These are phyloP conservation scores for Helostoma temminkii DNA, from an alignment of 2,797 vertebrate genomes.

Conservation along the genomic window DNA sequence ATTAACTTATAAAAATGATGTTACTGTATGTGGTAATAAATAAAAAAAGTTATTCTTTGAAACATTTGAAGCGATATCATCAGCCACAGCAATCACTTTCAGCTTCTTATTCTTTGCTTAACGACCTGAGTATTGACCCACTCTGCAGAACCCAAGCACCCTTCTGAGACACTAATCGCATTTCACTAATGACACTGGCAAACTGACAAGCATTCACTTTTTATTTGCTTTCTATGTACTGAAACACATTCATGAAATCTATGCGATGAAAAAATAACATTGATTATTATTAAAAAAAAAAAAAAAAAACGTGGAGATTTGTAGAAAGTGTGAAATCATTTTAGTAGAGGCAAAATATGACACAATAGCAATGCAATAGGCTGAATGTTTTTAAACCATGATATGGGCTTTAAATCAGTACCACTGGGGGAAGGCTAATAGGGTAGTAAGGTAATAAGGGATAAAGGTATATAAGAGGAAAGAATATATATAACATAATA, in stretches of 20 bases:
- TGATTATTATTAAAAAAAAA: too few relatives aligned
- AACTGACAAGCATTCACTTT: too few relatives aligned
- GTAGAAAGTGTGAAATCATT: conserved; percentile 1
- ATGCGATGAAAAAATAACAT: too few relatives aligned
- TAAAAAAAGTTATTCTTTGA: not conserved
- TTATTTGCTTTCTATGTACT: too few relatives aligned
- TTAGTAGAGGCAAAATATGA: conserved; percentile 14
- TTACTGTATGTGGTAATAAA: not conserved
- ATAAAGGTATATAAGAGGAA: conserved; percentile 10
- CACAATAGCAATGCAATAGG: conserved; percentile 13
- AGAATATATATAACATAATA: too few relatives aligned
- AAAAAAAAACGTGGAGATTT: conserved; percentile 12
- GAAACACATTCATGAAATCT: too few relatives aligned
- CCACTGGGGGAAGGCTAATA: conserved; percentile 17
- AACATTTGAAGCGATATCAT: not conserved
- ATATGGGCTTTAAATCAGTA: conserved; percentile 14
- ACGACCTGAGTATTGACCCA: not conserved
- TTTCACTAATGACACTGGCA: too few relatives aligned
- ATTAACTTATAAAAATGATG: too few relatives aligned
- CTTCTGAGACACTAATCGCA: not conserved
- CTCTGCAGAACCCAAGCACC: not conserved
- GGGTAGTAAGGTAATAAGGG: conserved; percentile 31
- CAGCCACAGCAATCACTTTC: not conserved
- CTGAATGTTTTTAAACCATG: conserved; percentile 19
- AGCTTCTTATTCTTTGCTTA: not conserved